A percentile compares a stretch with the other conserved stretches of the same genome.
Evolutionary conservation across 2,888 invertebrate genomes (phyloP).

Genomic region (Ligdia adustata): DNA sequence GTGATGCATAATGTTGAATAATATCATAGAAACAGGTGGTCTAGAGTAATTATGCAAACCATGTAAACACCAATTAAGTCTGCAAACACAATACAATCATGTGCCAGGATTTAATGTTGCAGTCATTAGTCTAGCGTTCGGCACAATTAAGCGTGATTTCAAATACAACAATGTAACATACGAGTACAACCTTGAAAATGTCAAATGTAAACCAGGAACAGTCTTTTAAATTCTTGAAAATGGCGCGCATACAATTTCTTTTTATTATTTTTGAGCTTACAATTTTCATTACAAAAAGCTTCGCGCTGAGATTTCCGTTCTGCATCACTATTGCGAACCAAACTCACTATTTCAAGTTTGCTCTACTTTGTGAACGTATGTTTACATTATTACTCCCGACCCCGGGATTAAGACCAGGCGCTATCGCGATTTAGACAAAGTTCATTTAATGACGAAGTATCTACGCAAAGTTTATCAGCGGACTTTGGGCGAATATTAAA

Average conservation of each 20-base stretch:
- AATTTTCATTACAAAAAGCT: slow-evolving; percentile 14
- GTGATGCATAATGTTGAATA: too few species aligned
- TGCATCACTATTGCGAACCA: neutral
- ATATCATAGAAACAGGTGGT: slow-evolving; percentile 27
- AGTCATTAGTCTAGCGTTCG: too few species aligned
- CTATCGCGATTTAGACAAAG: slow-evolving; percentile 33
- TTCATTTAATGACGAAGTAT: slow-evolving; percentile 32
- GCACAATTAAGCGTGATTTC: too few species aligned
- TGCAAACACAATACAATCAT: slow-evolving; percentile 4
- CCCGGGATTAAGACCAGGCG: slow-evolving; percentile 27
- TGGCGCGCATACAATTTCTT: slow-evolving; percentile 2
- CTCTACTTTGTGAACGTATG: slow-evolving; percentile 30
- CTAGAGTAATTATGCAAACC: slow-evolving; percentile 39
- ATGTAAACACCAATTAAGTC: slow-evolving; percentile 23
- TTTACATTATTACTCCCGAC: slow-evolving; percentile 34
- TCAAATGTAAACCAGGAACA: too few species aligned
- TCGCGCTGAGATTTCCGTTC: neutral
- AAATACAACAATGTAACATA: too few species aligned
- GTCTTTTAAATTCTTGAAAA: too few species aligned
- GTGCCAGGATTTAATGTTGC: slow-evolving; percentile 7
- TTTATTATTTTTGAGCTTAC: slow-evolving; percentile 1
- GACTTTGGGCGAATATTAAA: slow-evolving; percentile 27
- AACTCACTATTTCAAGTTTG: slow-evolving; percentile 32
- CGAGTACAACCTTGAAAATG: too few species aligned
- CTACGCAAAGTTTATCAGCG: slow-evolving; percentile 27